Base-by-base conservation (phyloP, 2,797 vertebrate genomes). In the Smutsia gigantea region DNA sequence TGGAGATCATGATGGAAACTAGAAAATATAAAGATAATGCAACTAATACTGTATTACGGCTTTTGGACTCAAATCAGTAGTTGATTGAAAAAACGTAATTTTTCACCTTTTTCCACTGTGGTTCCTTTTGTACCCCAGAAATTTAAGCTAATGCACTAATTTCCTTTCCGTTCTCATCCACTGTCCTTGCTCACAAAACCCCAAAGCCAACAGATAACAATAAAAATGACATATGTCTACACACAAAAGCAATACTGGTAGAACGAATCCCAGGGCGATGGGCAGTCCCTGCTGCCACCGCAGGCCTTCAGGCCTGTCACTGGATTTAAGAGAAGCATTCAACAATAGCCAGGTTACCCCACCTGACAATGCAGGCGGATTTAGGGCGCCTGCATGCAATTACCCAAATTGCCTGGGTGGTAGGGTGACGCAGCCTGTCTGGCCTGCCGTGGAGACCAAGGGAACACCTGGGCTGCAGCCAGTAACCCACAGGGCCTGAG, bases 371-470 rank as follows among this genome's bases (percentile, higher is more conserved):
- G 91, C 51, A 27, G 61, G 72, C 5, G 12, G 84, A 23, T 31
- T 29, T 17, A 23, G 86, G 95, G 94, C 4, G 0, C 82, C 90
- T 3, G 21, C 55, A 11, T 46, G 95, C 87, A 34, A 93, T 64
- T 51, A 82, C 37, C 74, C 66, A 57, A 55, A 82, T 29, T 87
- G 94, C 17, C 6, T 27, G 18, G 51, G 66, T 83, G 63, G 82
- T 2, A 0, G 12, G 59, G 5, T 2, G 46, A 34, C 1, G 1
- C 0, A 13, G 37, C 46, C 3, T 0, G 5, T 11, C 42, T 29
- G 29, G 63, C 27, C 66, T 13, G 31, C 37, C 1, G 0, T 0
- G 0, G 39, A 31, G 14, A 25, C 74, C 25, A 1, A 0, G 46
- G 29, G 42, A 10, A 19, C 49, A 21, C 68, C 31, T 0, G 0